Base-by-base conservation (phyloP, 2,888 invertebrate genomes). In the Cistogaster globosa region DNA sequence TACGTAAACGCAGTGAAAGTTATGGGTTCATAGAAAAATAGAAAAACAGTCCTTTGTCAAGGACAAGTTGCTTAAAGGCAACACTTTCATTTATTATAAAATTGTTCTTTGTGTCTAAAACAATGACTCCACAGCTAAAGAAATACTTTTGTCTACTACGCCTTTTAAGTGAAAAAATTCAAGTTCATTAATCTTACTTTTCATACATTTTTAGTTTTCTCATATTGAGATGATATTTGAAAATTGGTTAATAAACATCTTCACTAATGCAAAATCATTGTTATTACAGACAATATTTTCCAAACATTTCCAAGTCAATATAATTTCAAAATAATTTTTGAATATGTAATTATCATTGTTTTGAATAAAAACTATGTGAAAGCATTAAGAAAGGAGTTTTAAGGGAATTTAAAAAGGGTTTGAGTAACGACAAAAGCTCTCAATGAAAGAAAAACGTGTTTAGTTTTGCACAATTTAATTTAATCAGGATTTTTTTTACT, bases 171-270 rank as follows among this genome's bases (percentile, higher is more conserved):
- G 22, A 12, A 57, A 36, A 36, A 68, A 38, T 26, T 42, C 36
- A 26, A 68, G 68, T 69, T 68, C 77, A 68, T 77, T 68, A 68
- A 68, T 68, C 68, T 68, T 38, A 60, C 51, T 68, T 68, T 68
- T n/a, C 22, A 36, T 7, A 38, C 9, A 57, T 18, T 51, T 45
- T 36, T 51, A 14, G 7, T 9, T 36, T 53, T 51, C 38, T 67
- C 1, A 16, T 48, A 48, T 16, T 4, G 14, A 4, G 14, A 48
- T 0, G 14, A 48, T 16, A 38, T 16, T 63, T 51, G 22, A 38
- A 18, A 55, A 55, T 58, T 48, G 36, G 57, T 36, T 67, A 32
- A 76, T 76, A 48, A 55, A 65, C 20, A 45, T 76, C 22, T 18
- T 36, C 6, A 18, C 16, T 8, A 26, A 60, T 48, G 22, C 42